Base-by-base conservation (phyloP, 2,113 vertebrate genomes). In the Ophiodon elongatus region DNA sequence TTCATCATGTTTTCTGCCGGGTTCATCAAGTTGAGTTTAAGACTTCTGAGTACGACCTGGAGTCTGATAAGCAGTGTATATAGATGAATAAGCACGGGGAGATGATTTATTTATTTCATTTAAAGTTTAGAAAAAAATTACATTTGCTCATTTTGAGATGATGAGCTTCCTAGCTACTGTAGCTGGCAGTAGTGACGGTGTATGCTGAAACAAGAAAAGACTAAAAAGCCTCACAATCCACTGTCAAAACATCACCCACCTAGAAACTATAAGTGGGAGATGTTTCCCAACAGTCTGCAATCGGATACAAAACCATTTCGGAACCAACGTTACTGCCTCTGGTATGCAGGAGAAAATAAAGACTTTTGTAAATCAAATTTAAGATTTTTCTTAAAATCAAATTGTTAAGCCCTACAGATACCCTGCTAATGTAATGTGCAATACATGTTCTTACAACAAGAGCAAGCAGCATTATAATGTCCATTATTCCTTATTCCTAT, bases 401-500 rank as follows among this genome's bases (percentile, higher is more conserved):
- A 14, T 47, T 59, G 37, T 41, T 6, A 19, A 63, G 15, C 47
- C 13, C 4, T 60, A 29, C 25, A 33, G 14, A 76, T 33, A 62
- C 3, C 11, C 4, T 57, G 3, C 29, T n/a, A 31, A 64, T 45
- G 64, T 23, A 67, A 70, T 33, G 47, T 76, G 47, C 14, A 67
- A 57, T 54, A 15, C 4, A 69, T 35, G 71, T 76, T 47, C 17
- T 67, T 1, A 17, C 17, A 64, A 68, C 14, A 76, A 68, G 21
- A 80, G 33, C 25, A 27, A 39, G 35, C 17, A 62, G 77, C 21
- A 4, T 21, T 41, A 71, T 9, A 9, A 54, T 31, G 13, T 52
- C 7, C 29, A 37, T 43, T 50, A 41, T 80, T 59, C 23, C 17
- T 82, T 77, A 21, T 50, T 69, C 14, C n/a, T 39, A 80, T 47